A percentile compares a stretch with the other conserved stretches of the same genome.
phyloP scores from a whole-genome alignment of 2,888 invertebrate genomes.

The Choreutis nemorana region DNA sequence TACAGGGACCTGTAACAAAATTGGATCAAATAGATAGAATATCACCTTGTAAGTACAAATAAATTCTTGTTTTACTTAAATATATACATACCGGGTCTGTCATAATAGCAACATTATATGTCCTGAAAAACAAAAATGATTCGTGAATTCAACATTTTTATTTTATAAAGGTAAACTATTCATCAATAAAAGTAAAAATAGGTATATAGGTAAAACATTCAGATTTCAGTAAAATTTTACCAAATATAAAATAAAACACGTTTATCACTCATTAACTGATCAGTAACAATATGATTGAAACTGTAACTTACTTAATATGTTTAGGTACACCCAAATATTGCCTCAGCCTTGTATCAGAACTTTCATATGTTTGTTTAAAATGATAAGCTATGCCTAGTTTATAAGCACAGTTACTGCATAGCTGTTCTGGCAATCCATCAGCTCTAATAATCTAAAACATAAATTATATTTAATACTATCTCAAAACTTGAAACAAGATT shows the following conservation, averaged over 20 bases:
- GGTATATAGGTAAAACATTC: too few species aligned
- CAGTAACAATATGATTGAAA: too few species aligned
- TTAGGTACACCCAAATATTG: constrained; percentile 62
- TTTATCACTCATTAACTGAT: too few species aligned
- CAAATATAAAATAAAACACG: too few species aligned
- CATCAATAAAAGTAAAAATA: too few species aligned
- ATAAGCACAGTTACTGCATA: constrained; percentile 70
- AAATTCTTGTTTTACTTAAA: too few species aligned
- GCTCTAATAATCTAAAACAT: constrained; percentile 52
- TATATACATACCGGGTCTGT: too few species aligned
- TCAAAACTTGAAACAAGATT: not conserved
- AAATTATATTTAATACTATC: not conserved
- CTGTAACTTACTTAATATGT: constrained; percentile 31
- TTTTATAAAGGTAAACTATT: too few species aligned
- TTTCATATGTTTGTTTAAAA: constrained; percentile 70
- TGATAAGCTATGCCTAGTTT: constrained; percentile 69
- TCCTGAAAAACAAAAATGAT: constrained; percentile 27
- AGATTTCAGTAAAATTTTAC: too few species aligned
- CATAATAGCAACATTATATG: constrained; percentile 63
- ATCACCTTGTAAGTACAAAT: too few species aligned
- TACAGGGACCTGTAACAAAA: too few species aligned
- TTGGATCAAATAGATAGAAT: too few species aligned
- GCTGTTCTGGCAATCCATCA: constrained; percentile 68
- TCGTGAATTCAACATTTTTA: constrained; percentile 2
- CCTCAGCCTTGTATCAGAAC: constrained; percentile 63